These are phyloP conservation scores for Halictus rubicundus DNA, from an alignment of 1,140 invertebrate species.

Conservation along the genomic window DNA sequence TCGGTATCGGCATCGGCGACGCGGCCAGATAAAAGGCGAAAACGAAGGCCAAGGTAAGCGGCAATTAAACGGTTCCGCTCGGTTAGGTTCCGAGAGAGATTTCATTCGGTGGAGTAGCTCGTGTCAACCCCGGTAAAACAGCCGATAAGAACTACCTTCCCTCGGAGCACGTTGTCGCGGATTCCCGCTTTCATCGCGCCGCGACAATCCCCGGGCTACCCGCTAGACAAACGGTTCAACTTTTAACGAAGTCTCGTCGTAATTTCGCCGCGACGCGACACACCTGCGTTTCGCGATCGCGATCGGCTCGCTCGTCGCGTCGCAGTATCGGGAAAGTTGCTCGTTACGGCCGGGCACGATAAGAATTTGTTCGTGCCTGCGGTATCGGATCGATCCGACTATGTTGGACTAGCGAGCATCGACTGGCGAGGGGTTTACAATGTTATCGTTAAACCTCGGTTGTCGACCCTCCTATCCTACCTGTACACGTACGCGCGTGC, in stretches of 20 bases:
- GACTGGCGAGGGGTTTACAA: not conserved
- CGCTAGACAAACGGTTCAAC: not conserved
- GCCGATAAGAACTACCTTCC: conserved; percentile 40
- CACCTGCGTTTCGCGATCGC: not conserved
- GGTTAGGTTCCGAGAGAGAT: conserved; percentile 20
- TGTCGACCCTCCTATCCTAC: not conserved
- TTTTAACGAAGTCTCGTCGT: not conserved
- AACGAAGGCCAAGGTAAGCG: conserved; percentile 1
- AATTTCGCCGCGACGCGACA: not conserved
- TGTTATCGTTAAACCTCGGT: not conserved
- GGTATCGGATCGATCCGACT: not conserved
- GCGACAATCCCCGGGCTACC: not conserved
- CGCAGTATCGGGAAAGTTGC: not conserved
- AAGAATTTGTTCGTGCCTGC: not conserved
- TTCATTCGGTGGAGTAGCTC: conserved; percentile 26
- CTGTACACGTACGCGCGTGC: not conserved
- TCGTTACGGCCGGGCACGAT: not conserved
- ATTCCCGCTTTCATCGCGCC: too few relatives aligned
- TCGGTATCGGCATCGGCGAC: too few relatives aligned
- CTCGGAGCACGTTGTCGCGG: not conserved
- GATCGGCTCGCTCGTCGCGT: not conserved
- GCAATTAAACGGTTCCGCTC: conserved; percentile 44
- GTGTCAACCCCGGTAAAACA: not conserved
- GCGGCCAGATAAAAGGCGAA: not conserved
- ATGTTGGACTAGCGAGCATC: not conserved